These are phyloP conservation scores for Phoenicopterus ruber DNA, from an alignment of 2,113 vertebrate species.

Conservation along the genomic window DNA sequence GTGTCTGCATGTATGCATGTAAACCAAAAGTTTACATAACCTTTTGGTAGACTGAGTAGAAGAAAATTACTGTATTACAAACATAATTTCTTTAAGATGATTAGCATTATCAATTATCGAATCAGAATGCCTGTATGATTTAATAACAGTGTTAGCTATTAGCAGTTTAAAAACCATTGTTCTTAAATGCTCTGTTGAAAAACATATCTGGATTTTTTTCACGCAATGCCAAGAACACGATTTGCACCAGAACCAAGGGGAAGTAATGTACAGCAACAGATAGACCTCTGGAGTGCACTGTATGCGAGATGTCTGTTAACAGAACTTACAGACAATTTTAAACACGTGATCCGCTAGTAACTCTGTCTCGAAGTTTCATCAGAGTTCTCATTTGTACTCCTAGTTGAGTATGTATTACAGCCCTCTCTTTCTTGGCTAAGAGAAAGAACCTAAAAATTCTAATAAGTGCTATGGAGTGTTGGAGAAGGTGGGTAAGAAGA, in stretches of 20 bases:
- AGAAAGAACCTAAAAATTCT: background rate
- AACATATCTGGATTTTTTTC: background rate
- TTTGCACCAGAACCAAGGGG: background rate
- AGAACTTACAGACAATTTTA: background rate
- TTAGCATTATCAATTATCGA: background rate
- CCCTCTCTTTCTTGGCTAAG: background rate
- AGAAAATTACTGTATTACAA: background rate
- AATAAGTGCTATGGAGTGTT: background rate
- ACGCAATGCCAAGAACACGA: background rate
- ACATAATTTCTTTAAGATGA: background rate
- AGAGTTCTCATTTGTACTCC: background rate
- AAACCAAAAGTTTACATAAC: background rate
- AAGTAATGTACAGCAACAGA: background rate
- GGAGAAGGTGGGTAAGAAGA: background rate
- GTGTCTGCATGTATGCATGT: background rate
- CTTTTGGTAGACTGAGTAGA: background rate
- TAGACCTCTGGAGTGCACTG: background rate
- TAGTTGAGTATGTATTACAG: background rate
- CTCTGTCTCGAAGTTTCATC: background rate
- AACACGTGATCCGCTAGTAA: background rate
- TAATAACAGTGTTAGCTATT: background rate
- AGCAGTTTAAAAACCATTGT: background rate
- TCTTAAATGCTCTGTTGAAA: background rate
- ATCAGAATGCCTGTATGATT: background rate
- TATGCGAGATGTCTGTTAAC: background rate